Evolutionary conservation across 1,140 invertebrate genomes (phyloP).

Genomic region (Drosophila tristis): DNA sequence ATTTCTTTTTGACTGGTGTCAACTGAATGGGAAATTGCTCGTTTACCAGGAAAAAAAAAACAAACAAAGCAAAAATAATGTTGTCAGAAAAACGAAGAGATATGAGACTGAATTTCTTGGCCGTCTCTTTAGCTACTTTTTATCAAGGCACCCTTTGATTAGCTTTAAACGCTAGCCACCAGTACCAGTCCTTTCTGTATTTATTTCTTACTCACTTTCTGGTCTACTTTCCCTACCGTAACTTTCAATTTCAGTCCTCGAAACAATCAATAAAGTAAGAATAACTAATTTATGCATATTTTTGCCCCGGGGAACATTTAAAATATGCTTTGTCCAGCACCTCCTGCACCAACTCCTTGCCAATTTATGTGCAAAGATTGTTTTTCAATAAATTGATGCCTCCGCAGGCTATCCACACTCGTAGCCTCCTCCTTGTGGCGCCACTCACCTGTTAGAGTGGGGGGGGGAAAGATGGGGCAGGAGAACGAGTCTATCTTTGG

Average conservation of each 20-base stretch:
- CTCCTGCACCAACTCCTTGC: neutral
- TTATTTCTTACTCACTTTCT: too few relatives aligned
- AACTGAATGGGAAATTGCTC: too few relatives aligned
- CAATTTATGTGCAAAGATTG: conserved; percentile 50
- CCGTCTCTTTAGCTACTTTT: too few relatives aligned
- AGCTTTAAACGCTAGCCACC: too few relatives aligned
- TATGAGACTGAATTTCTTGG: too few relatives aligned
- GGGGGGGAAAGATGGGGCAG: neutral
- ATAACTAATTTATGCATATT: neutral
- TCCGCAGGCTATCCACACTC: conserved; percentile 21
- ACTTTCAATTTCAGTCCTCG: neutral
- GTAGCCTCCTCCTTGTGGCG: neutral
- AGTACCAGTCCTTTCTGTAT: too few relatives aligned
- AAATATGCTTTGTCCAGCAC: conserved; percentile 14
- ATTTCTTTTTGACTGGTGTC: too few relatives aligned
- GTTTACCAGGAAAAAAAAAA: too few relatives aligned
- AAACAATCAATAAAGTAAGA: conserved; percentile 6
- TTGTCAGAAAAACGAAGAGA: too few relatives aligned
- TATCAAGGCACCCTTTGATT: too few relatives aligned
- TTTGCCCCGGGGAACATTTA: neutral
- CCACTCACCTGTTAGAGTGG: conserved; percentile 38
- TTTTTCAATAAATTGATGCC: conserved; percentile 70
- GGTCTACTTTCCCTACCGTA: neutral
- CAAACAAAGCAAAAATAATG: too few relatives aligned
- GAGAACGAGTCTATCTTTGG: conserved; percentile 6